phyloP scores from a whole-genome alignment of 64 coral and sea anemone genomes.

The Orbicella faveolata region DNA sequence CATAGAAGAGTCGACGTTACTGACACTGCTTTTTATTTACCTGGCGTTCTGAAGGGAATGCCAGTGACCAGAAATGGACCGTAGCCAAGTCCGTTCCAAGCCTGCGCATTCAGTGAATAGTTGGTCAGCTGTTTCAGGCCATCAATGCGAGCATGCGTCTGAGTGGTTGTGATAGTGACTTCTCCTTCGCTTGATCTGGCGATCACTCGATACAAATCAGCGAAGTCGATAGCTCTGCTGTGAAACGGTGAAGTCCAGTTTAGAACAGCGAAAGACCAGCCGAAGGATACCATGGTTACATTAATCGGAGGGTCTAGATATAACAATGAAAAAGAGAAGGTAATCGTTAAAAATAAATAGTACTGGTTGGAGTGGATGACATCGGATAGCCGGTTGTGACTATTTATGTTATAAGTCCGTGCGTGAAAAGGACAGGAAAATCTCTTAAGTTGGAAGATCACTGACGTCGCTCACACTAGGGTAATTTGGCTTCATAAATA shows the following conservation, averaged over 20 bases:
- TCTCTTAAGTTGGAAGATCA: too few relatives aligned
- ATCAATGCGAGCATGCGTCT: constrained; percentile 33
- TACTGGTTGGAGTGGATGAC: too few relatives aligned
- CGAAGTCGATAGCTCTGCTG: constrained; percentile 28
- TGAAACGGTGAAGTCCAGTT: constrained; percentile 58
- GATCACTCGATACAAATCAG: constrained; percentile 31
- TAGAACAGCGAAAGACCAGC: constrained; percentile 2
- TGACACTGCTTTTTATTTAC: constrained; percentile 1
- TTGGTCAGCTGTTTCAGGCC: constrained; percentile 43
- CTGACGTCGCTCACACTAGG: too few relatives aligned
- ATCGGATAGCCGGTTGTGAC: too few relatives aligned
- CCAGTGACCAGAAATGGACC: constrained; percentile 30
- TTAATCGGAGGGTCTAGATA: not conserved
- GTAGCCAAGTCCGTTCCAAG: constrained; percentile 23
- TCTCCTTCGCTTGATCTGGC: not conserved
- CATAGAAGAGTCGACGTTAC: not conserved
- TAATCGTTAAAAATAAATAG: not conserved
- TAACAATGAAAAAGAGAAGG: not conserved
- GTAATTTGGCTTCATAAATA: too few relatives aligned
- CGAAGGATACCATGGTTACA: not conserved
- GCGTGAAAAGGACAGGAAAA: too few relatives aligned
- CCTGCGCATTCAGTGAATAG: constrained; percentile 21
- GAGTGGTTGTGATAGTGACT: not conserved
- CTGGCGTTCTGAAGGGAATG: constrained; percentile 42
- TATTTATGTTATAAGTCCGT: too few relatives aligned